A percentile compares a stretch with the other conserved stretches of the same genome.
Conservation (phyloP, 2,113 vertebrate genomes). For the Meles meles region DNA sequence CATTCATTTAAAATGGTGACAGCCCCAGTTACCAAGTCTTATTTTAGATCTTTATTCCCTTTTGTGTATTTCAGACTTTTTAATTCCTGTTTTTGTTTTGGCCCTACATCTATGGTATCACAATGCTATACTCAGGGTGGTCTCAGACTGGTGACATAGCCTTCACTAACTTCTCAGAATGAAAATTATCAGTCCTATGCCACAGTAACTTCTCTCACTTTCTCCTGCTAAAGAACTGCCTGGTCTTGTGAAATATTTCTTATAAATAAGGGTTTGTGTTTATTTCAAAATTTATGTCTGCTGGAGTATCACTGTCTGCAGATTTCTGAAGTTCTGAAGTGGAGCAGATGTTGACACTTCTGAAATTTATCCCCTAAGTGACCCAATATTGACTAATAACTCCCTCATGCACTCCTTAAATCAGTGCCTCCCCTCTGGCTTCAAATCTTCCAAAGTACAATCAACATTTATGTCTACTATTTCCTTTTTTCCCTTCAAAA, state of each 20-base stretch:
- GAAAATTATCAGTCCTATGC: background rate
- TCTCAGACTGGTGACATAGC: background rate
- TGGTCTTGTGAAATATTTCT: background rate
- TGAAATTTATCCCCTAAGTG: background rate
- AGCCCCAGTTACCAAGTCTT: background rate
- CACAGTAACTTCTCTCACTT: background rate
- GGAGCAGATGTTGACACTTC: background rate
- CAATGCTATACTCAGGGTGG: background rate
- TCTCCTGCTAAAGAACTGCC: background rate
- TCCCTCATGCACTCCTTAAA: background rate
- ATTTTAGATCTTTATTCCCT: background rate
- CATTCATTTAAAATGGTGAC: background rate
- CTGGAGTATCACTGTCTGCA: background rate
- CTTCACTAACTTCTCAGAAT: background rate
- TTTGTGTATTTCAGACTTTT: background rate
- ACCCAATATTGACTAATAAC: background rate
- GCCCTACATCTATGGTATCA: background rate
- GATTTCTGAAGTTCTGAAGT: slow-evolving; percentile 13
- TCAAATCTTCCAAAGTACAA: background rate
- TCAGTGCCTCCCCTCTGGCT: background rate
- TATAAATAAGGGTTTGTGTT: background rate
- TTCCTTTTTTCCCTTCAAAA: background rate
- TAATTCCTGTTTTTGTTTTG: background rate
- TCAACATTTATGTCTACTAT: background rate
- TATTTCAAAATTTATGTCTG: background rate